Conservation (phyloP, 2,113 vertebrate genomes). For the Gymnocephalus cernua region DNA sequence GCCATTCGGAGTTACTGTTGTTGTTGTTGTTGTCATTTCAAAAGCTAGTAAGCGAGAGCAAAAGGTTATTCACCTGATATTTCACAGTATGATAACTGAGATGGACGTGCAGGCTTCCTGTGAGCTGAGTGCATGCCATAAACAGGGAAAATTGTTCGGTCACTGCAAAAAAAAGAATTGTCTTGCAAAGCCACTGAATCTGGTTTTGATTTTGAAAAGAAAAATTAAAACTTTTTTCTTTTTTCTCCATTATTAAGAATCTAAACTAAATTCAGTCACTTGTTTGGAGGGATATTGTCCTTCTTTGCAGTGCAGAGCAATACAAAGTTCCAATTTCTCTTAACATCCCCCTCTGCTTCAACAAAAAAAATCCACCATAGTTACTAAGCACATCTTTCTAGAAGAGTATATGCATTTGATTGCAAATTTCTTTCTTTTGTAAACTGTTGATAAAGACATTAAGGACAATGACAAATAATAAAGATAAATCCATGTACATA, state of each 20-base stretch:
- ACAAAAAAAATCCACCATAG: slow-evolving; percentile 69
- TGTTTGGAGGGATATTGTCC: slow-evolving; percentile 3
- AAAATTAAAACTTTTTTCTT: background rate
- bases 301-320: slow-evolving; percentile 59
- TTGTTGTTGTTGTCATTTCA: slow-evolving; percentile 44
- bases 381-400: slow-evolving; percentile 88
- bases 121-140: slow-evolving; percentile 23
- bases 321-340: slow-evolving; percentile 48
- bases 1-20: background rate
- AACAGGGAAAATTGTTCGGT: slow-evolving; percentile 25
- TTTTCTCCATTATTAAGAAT: slow-evolving; percentile 14
- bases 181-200: slow-evolving; percentile 32
- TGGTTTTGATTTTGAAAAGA: background rate
- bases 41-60: slow-evolving; percentile 41
- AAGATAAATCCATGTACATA: slow-evolving; percentile 85
- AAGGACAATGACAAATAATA: slow-evolving; percentile 83
- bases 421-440: slow-evolving; percentile 83
- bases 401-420: slow-evolving; percentile 86
- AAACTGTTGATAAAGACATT: slow-evolving; percentile 85
- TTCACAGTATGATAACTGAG: slow-evolving; percentile 2
- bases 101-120: slow-evolving; percentile 26
- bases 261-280: slow-evolving; percentile 30
- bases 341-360: slow-evolving; percentile 71
- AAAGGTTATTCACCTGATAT: slow-evolving; percentile 2
- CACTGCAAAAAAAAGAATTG: slow-evolving; percentile 12